Evolutionary conservation across 2,797 vertebrate species (phyloP).

Genomic region (Urocyon cinereoargenteus): DNA sequence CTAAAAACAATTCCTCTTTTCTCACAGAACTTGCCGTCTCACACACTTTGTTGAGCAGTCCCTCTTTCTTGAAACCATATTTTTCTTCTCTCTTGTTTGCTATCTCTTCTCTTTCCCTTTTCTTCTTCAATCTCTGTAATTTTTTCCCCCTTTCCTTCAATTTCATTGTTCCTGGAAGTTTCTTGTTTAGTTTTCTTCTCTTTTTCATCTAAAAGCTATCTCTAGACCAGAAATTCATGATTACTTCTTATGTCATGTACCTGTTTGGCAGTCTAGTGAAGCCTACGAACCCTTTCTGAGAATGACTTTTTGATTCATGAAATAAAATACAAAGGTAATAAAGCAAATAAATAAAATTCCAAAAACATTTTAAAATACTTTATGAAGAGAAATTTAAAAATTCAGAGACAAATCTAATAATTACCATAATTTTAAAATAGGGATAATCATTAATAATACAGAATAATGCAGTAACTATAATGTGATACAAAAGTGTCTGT

Average conservation of each 20-base stretch:
- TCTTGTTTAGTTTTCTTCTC: background rate
- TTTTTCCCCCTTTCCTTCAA: background rate
- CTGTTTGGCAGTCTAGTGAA: background rate
- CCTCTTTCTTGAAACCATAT: background rate
- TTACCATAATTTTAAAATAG: background rate
- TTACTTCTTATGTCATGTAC: background rate
- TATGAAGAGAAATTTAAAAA: background rate
- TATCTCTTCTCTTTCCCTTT: background rate
- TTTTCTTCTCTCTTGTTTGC: background rate
- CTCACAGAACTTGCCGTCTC: background rate
- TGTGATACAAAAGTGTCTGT: background rate
- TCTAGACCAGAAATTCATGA: background rate
- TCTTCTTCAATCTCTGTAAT: background rate
- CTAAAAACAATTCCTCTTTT: background rate
- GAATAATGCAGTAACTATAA: background rate
- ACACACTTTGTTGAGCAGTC: background rate
- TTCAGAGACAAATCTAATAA: background rate
- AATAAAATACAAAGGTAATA: background rate
- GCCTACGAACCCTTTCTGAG: background rate
- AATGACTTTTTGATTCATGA: background rate
- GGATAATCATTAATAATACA: background rate
- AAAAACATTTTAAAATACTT: background rate
- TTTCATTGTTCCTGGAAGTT: rapidly evolving
- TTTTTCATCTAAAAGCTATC: background rate
- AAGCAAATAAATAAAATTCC: background rate